Evolutionary conservation across 2,113 vertebrate genomes (phyloP), one percentile per base, ranked within the genome.

Genomic region (Neotoma lepida): DNA sequence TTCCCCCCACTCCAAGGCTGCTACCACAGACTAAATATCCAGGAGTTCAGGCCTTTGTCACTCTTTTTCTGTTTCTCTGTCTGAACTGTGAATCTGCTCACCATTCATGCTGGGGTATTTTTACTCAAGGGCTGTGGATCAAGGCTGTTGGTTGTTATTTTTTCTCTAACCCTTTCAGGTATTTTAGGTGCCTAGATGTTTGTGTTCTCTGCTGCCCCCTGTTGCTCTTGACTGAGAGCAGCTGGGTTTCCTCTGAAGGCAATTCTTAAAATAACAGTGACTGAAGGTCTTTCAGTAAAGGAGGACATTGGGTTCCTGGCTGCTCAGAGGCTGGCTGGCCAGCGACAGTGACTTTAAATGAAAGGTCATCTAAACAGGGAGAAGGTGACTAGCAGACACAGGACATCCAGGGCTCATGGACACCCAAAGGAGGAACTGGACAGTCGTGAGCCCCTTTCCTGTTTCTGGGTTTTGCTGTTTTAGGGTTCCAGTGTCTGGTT

Each of bases 201-300:
- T 30, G n/a, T 96, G 90, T 94, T 96, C 96, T 96, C 94, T 97
- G 94, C 95, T 97, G 93, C 92, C 95, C 96, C 96, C 97, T 96
- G 61, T 97, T 88, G 96, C 88, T 96, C 44, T 14, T 35, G 35
- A 66, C 5, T 26, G 51, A 46, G 39, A 94, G 93, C 85, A 93
- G 76, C 92, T 86, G 81, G 41, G 66, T 90, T 92, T 81, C 70
- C 56, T 6, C 70, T 76, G 61, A 35, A 66, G 71, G 44, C 39
- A 33, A n/a, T 91, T 96, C 92, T 95, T 86, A 93, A 94, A 96
- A 97, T 96, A 95, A 61, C 41, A 71, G 8, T 6, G 1, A 33
- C 77, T 8, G 7, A 39, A 94, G 80, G 71, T 71, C 70, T 91
- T 86, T 89, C 54, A 64, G 46, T 4, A 61, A 89, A 70, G 63